Base-by-base conservation (phyloP, 2,797 vertebrate species). In the Sebastes jordani region DNA sequence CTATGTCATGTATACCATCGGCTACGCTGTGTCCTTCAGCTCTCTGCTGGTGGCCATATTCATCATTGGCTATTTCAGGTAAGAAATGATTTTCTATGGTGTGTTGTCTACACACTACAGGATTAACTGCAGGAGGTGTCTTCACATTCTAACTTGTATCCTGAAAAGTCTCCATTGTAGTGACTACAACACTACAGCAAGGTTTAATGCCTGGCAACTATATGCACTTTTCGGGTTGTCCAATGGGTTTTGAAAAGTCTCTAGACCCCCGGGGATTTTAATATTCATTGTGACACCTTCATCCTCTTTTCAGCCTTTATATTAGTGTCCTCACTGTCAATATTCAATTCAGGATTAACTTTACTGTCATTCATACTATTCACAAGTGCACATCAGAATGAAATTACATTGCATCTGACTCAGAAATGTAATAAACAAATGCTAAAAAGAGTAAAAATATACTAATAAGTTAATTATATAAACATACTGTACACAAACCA, bases 11-110 rank as follows among this genome's bases (percentile, higher is more conserved):
- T 98, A 98, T 38, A 98, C 97, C 2, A 70, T 96, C 0, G 97
- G 97, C 20, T 98, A 98, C 1, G 96, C 97, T 0, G 88, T 97
- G 83, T 98, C 97, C 85, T 97, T 98, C 74, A 94, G 95, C 80
- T 97, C 97, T 18, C 92, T 98, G 81, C 93, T 97, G 0, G 94
- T 97, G 30, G 97, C 97, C 62, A 95, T 98, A 89, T 85, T 97
- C 82, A 96, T 97, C 88, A 97, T 98, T 22, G 96, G 96, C 52
- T 98, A 96, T 78, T 97, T 98, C 92, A 96, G 97, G 97, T 97
- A 91, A 89, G 89, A 60, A 8, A 68, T 1, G 1, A 8, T 5
- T 7, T 54, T 76, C 25, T 52, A 3, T 27, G 6, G 10, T 66
- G 13, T 70, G 5, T 52, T 58, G 1, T 42, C 3, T 27, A 18